A percentile compares a stretch with the other conserved stretches of the same genome.
Conservation (phyloP, 2,113 vertebrate genomes). For the Vimba vimba region DNA sequence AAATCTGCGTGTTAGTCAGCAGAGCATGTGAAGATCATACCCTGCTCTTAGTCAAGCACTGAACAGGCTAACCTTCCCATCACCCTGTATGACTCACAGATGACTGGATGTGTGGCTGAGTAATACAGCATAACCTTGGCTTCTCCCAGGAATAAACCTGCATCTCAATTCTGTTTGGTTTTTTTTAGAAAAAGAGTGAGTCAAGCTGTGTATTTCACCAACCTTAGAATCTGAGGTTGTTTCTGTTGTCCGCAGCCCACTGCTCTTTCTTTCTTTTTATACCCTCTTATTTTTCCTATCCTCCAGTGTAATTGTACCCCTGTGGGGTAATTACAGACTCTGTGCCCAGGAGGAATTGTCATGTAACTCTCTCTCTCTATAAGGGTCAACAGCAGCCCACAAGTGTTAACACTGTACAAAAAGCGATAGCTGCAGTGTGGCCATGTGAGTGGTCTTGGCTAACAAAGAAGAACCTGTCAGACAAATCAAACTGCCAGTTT, state of each 20-base stretch:
- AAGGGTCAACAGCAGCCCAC: conserved; percentile 5
- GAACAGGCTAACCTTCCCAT: conserved; percentile 27
- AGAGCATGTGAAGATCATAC: not conserved
- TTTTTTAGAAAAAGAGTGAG: not conserved
- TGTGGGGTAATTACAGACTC: conserved; percentile 38
- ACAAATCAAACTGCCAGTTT: not conserved
- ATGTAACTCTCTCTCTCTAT: conserved; percentile 2
- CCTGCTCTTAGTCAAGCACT: conserved; percentile 28
- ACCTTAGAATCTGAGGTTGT: not conserved
- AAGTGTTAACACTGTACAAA: not conserved
- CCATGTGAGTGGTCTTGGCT: not conserved
- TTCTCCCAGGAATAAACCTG: conserved; percentile 33
- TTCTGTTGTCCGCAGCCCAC: not conserved
- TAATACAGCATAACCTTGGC: conserved; percentile 34
- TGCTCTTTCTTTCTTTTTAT: conserved; percentile 1
- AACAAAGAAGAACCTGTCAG: not conserved
- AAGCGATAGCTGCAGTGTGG: not conserved
- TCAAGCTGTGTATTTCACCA: not conserved
- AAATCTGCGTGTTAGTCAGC: not conserved
- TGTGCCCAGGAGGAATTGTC: not conserved
- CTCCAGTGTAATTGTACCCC: conserved; percentile 13
- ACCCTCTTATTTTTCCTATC: not conserved
- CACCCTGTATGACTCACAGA: conserved; percentile 26
- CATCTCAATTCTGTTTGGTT: not conserved
- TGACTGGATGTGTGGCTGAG: conserved; percentile 39